Evolutionary conservation across 2,888 invertebrate genomes (phyloP), one percentile per base, ranked within the genome.

Genomic region (Petrolisthes manimaculis): DNA sequence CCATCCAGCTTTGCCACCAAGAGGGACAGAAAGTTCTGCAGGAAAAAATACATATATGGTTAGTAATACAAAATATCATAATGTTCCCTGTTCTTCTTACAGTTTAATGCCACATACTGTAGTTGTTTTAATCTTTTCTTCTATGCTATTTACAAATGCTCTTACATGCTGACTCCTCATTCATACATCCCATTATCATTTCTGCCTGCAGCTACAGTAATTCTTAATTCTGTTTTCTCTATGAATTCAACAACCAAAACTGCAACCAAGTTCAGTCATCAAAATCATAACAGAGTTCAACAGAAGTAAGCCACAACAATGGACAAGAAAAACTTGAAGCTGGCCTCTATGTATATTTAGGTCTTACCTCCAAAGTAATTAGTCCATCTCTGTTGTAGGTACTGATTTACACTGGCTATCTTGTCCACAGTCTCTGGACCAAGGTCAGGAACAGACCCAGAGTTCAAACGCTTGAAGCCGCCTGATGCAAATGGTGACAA

Each of bases 351-450:
- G 37, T 37, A 37, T 37, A 37, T 37, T 4, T 18, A 14, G 71
- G 14, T 6, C 83, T 84, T n/a, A 88, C 88, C 88, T 88, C 88
- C 88, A 84, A 88, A 88, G 61, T 88, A 88, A 74, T 81, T 88
- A 67, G 88, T 84, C 88, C 88, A 88, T 56, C 82, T 84, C 21
- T 81, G 88, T n/a, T 88, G 88, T 18, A 88, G 53, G 80, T 88
- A 88, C n/a, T 84, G 84, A 14, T 88, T 88, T 51, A 88, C 24
- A 18, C 81, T 81, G 12, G 88, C 88, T 51, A 88, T 84, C 56
- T 81, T 84, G n/a, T 88, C 84, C 18, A 88, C 81, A 53, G 88
- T 84, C 1, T 88, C 81, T 67, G 88, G 88, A 12, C 88, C 88
- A 24, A 88, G 84, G 54, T 88, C 79, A 51, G 88, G 88, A 9